Percentiles rank a stretch among this genome's conserved stretches.
phyloP scores from a whole-genome alignment of 2,888 invertebrate genomes.

The Blomia tropicalis region DNA sequence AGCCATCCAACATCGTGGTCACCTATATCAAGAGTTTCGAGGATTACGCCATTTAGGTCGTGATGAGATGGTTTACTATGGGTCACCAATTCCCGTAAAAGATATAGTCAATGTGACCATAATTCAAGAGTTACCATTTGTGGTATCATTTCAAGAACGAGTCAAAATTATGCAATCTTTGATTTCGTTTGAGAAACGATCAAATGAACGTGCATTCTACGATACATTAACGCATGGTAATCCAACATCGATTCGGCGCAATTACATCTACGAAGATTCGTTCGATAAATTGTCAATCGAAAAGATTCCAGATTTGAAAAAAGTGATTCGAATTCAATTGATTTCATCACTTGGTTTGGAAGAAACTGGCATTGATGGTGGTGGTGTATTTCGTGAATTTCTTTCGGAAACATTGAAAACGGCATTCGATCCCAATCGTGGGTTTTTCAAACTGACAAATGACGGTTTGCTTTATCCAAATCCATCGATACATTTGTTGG shows the following conservation, averaged over 20 bases:
- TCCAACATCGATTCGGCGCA: conserved; percentile 58
- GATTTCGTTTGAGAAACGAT: conserved; percentile 45
- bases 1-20: conserved; percentile 25
- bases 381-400: conserved; percentile 89
- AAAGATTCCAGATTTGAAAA: conserved; percentile 47
- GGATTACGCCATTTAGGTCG: conserved; percentile 28
- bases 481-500: conserved; percentile 70
- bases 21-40: conserved; percentile 29
- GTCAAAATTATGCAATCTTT: conserved; percentile 46
- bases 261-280: conserved; percentile 94
- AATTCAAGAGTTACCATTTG: conserved; percentile 79
- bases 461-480: conserved; percentile 91
- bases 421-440: conserved; percentile 88
- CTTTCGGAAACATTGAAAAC: conserved; percentile 80
- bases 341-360: conserved; percentile 76
- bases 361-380: conserved; percentile 94
- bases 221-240: conserved; percentile 53
- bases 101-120: conserved; percentile 74
- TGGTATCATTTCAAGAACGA: conserved; percentile 75
- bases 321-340: conserved; percentile 53
- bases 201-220: conserved; percentile 53
- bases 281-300: conserved; percentile 78
- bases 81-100: conserved; percentile 40
- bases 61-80: conserved; percentile 31
- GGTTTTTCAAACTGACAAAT: conserved; percentile 70